Percentiles rank a stretch among this genome's conserved stretches.
Evolutionary conservation across 2,113 vertebrate species (phyloP).

Genomic region (Hemiscyllium ocellatum): DNA sequence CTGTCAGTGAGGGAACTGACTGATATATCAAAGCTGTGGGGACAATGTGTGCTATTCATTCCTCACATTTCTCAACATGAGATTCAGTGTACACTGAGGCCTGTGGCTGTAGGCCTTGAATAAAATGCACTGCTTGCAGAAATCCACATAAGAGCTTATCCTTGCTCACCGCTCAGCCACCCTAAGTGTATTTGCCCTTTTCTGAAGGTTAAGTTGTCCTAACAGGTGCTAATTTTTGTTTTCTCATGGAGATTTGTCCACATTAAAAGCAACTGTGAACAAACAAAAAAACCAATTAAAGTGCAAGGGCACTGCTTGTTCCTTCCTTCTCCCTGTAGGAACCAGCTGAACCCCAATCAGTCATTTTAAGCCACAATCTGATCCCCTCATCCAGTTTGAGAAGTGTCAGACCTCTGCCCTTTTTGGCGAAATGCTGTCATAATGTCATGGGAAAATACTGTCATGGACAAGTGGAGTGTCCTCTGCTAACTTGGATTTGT

Average conservation of each 20-base stretch:
- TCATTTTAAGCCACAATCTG: conserved; percentile 50
- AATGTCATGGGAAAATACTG: conserved; percentile 52
- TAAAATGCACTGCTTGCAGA: conserved; percentile 35
- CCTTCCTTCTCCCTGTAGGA: conserved; percentile 41
- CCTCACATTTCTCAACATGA: conserved; percentile 46
- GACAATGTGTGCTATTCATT: conserved; percentile 59
- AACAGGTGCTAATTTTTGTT: conserved; percentile 63
- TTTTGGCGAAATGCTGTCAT: conserved; percentile 44
- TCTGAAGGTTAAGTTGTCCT: conserved; percentile 61
- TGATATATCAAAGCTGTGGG: conserved; percentile 56
- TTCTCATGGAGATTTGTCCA: conserved; percentile 56
- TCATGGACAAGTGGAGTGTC: conserved; percentile 51
- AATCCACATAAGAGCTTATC: conserved; percentile 19
- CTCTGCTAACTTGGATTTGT: conserved; percentile 55
- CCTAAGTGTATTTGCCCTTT: conserved; percentile 52
- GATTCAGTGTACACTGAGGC: conserved; percentile 44
- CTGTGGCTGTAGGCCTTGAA: conserved; percentile 36
- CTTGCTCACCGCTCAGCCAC: conserved; percentile 39
- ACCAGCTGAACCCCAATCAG: conserved; percentile 48
- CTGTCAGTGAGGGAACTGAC: conserved; percentile 53
- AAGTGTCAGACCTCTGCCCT: conserved; percentile 45
- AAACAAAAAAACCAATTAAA: conserved; percentile 57
- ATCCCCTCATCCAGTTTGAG: conserved; percentile 48
- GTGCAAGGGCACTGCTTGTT: conserved; percentile 48
- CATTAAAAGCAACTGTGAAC: conserved; percentile 54